Evolutionary conservation across 1,140 invertebrate species (phyloP).

Genomic region (Drosophila guanche): DNA sequence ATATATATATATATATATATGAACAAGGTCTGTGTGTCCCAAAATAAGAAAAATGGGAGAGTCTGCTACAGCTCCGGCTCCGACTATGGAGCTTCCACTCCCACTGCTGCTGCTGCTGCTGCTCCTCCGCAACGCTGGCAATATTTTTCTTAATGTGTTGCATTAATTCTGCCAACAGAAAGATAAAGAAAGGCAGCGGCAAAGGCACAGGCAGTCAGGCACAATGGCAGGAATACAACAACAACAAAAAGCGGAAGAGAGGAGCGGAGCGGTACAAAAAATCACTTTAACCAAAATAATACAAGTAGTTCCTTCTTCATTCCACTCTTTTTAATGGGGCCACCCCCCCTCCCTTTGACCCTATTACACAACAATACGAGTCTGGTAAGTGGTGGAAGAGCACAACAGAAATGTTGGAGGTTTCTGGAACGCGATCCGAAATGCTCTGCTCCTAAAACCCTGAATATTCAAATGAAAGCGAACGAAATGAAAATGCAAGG

Average conservation of each 20-base stretch:
- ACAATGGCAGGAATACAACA: conserved; percentile 21
- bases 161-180: conserved; percentile 71
- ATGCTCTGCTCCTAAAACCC: conserved; percentile 29
- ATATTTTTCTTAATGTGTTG: conserved; percentile 78
- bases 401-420: conserved; percentile 10
- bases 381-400: conserved; percentile 11
- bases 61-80: conserved; percentile 22
- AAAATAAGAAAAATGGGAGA: conserved; percentile 43
- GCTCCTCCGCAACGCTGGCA: conserved; percentile 36
- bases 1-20: conserved; percentile 17
- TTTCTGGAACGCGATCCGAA: not conserved
- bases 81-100: conserved; percentile 1
- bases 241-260: not conserved
- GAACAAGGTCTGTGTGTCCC: conserved; percentile 31
- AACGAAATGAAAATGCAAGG: conserved; percentile 7
- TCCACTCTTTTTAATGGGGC: conserved; percentile 34
- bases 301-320: conserved; percentile 13
- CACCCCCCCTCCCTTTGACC: conserved; percentile 24
- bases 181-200: conserved; percentile 63
- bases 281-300: conserved; percentile 61
- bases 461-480: conserved; percentile 15
- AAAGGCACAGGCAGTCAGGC: conserved; percentile 30
- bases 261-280: conserved; percentile 3
- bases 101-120: conserved; percentile 15
- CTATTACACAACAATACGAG: conserved; percentile 37